Evolutionary conservation across 2,113 vertebrate genomes (phyloP).

Genomic region (Madoqua kirkii): DNA sequence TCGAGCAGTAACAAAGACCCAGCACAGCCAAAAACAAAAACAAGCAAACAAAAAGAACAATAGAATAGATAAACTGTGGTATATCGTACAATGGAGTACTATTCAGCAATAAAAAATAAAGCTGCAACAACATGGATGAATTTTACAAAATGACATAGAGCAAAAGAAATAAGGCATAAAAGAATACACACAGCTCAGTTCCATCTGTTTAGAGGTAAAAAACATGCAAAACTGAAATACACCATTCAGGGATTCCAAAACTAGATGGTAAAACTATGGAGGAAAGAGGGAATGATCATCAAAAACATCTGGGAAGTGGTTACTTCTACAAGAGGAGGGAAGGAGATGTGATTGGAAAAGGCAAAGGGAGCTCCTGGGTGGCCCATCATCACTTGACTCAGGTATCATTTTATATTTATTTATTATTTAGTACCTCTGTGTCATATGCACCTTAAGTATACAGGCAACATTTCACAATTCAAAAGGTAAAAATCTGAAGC

Average conservation of each 20-base stretch:
- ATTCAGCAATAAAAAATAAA: not conserved
- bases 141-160: not conserved
- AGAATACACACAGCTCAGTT: not conserved
- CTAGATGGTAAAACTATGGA: not conserved
- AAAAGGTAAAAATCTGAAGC: not conserved
- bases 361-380: not conserved
- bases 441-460: not conserved
- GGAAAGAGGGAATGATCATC: not conserved
- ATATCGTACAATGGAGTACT: not conserved
- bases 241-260: not conserved
- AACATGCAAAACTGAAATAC: not conserved
- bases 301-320: not conserved
- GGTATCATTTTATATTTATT: not conserved
- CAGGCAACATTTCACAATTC: not conserved
- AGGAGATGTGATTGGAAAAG: not conserved
- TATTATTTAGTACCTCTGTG: not conserved
- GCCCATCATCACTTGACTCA: not conserved
- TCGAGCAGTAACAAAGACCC: not conserved
- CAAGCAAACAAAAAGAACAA: not conserved
- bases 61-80: not conserved
- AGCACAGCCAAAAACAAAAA: not conserved
- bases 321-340: not conserved
- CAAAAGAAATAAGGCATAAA: constrained; percentile 1
- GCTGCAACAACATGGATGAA: not conserved
- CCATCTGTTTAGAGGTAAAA: not conserved